Evolutionary conservation across 2,888 invertebrate genomes (phyloP).

Genomic region (Marronus borbonicus): DNA sequence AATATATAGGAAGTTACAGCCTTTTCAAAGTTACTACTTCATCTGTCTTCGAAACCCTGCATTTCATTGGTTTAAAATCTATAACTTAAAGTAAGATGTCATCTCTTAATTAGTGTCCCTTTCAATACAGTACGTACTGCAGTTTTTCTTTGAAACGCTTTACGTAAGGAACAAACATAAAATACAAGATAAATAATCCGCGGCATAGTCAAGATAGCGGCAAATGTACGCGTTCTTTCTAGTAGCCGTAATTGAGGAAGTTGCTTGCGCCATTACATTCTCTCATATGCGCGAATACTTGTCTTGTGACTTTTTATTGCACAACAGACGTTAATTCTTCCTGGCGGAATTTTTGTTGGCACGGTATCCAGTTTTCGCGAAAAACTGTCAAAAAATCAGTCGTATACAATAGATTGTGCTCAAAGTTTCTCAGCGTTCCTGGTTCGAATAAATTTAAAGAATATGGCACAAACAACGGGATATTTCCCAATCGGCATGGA

Average conservation of each 20-base stretch:
- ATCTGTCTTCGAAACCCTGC: too few species aligned
- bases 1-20: too few species aligned
- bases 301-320: conserved; percentile 14
- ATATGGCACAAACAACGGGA: neutral
- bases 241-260: conserved; percentile 25
- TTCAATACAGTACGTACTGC: neutral
- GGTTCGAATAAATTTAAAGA: conserved; percentile 29
- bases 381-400: conserved; percentile 41
- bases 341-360: conserved; percentile 42
- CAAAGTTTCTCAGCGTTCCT: conserved; percentile 16
- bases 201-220: neutral
- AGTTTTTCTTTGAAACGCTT: conserved; percentile 2
- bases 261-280: conserved; percentile 4
- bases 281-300: neutral
- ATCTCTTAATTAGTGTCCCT: too few species aligned
- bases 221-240: conserved; percentile 11
- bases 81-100: too few species aligned
- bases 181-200: conserved; percentile 18
- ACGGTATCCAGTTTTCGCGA: conserved; percentile 24
- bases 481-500: neutral
- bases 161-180: conserved; percentile 13
- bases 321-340: conserved; percentile 38
- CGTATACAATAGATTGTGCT: conserved; percentile 29
- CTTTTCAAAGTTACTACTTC: too few species aligned
- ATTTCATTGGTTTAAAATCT: too few species aligned